Evolutionary conservation across 1,140 invertebrate species (phyloP).

Genomic region (Rhopalosiphum maidis): DNA sequence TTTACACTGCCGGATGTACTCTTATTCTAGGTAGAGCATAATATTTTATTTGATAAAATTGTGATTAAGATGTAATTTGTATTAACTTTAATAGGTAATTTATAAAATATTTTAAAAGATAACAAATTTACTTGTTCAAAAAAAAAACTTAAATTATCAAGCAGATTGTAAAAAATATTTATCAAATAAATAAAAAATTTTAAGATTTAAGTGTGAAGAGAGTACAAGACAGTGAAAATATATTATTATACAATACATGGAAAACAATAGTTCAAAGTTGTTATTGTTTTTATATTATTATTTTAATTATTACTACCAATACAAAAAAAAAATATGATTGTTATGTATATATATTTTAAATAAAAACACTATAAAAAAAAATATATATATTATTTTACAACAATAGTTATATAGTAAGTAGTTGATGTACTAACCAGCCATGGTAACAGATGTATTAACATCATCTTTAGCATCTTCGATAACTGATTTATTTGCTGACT

Average conservation of each 20-base stretch:
- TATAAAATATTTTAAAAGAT: no score
- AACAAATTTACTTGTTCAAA: no score
- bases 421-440: constrained; percentile 64
- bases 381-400: not conserved
- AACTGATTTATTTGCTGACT: constrained; percentile 86
- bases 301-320: not conserved
- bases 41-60: no score
- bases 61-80: no score
- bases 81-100: no score
- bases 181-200: no score
- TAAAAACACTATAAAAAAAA: not conserved
- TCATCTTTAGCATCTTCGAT: constrained; percentile 81
- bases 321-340: not conserved
- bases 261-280: not conserved
- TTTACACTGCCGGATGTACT: no score
- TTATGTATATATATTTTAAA: not conserved
- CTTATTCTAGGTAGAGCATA: no score
- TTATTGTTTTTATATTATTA: not conserved
- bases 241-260: not conserved
- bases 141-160: not conserved
- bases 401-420: not conserved
- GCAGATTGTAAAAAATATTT: not conserved
- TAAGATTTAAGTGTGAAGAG: not conserved
- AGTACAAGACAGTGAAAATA: not conserved
- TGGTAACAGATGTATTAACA: constrained; percentile 77